Evolutionary conservation across 2,113 vertebrate species (phyloP).

Genomic region (Periophthalmodon schlosseri): DNA sequence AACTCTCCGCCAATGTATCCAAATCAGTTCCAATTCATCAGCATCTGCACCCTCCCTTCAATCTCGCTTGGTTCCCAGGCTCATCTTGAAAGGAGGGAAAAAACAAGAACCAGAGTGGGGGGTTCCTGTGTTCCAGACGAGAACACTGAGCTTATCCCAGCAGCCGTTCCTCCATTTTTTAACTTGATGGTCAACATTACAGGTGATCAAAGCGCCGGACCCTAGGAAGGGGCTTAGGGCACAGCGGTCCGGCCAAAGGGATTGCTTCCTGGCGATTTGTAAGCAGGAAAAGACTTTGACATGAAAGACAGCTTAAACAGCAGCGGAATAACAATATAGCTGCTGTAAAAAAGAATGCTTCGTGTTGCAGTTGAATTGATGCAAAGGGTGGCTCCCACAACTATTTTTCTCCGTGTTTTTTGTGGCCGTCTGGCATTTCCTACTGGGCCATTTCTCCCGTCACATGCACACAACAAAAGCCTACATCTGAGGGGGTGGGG

Average conservation of each 20-base stretch:
- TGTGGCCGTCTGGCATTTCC: conserved; percentile 70
- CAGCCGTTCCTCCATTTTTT: conserved; percentile 80
- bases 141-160: conserved; percentile 83
- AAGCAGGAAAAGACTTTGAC: conserved; percentile 94
- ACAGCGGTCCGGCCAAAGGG: conserved; percentile 77
- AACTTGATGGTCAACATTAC: conserved; percentile 85
- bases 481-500: conserved; percentile 69
- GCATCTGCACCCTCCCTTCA: conserved; percentile 34
- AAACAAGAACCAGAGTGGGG: conserved; percentile 66
- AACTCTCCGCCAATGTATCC: conserved; percentile 56
- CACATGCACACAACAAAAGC: conserved; percentile 74
- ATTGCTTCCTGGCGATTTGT: conserved; percentile 86
- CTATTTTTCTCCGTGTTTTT: conserved; percentile 63
- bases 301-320: conserved; percentile 89
- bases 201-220: conserved; percentile 86
- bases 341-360: conserved; percentile 76
- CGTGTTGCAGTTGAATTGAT: conserved; percentile 69
- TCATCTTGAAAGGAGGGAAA: conserved; percentile 63
- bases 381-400: conserved; percentile 68
- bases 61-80: conserved; percentile 72
- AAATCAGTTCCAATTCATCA: conserved; percentile 57
- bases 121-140: conserved; percentile 72
- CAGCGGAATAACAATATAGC: conserved; percentile 85
- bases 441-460: conserved; percentile 68
- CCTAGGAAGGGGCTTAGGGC: conserved; percentile 78